Base-by-base conservation (phyloP, 2,113 vertebrate genomes). In the Microcebus tavaratra region DNA sequence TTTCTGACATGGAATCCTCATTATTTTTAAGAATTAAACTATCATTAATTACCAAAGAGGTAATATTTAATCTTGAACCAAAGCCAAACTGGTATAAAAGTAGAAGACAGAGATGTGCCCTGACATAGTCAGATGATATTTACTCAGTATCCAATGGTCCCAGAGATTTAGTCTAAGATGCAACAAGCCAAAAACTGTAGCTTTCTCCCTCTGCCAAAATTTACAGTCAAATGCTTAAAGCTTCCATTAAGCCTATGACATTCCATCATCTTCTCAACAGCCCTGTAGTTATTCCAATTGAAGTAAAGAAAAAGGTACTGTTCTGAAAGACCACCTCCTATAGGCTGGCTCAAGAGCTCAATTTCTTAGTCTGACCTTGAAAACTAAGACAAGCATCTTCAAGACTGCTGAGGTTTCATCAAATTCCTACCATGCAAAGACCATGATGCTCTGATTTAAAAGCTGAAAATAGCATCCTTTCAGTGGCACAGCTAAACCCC, bases 351-450 rank as follows among this genome's bases (percentile, higher is more conserved):
- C 94, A 78, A 89, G 90, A 95, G 48, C 95, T 98, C 95, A 95
- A 50, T 94, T 97, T 98, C 97, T 95, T 91, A 97, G 96, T 94
- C 97, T 98, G 96, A 98, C 96, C 96, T 91, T 95, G 97, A 96
- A 97, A 98, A 95, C 88, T 83, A 94, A 97, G 88, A 97, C 94
- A 93, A 98, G 97, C 95, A 95, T 65, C 96, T 97, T 97, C 50
- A 6, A 96, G 90, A 92, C 94, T 96, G 86, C 89, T 97, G 67
- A 14, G 89, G 96, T 97, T 95, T 98, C 59, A 68, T 98, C 97
- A 92, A 72, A 94, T 97, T 98, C 98, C 96, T 98, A 98, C 97
- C 68, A 65, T 97, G 97, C 98, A 98, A 97, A 97, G 57, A 97
- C 96, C 96, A 94, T 96, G 96, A 87, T 91, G 84, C 93, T 97